These are phyloP conservation scores for Dendrolimus punctatus DNA, from an alignment of 1,140 invertebrate genomes.

Conservation along the genomic window DNA sequence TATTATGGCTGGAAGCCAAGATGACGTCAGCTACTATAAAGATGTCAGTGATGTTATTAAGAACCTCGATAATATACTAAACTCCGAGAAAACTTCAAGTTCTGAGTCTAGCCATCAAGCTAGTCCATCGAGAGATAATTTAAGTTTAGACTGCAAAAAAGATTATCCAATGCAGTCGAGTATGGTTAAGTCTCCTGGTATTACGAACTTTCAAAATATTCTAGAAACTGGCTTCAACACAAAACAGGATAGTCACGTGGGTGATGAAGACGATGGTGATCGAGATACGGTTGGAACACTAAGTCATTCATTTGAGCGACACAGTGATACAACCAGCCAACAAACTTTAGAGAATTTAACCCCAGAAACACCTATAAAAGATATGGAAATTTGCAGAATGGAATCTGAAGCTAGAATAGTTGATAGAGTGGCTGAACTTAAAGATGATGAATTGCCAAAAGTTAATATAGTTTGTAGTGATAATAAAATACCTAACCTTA, in stretches of 20 bases:
- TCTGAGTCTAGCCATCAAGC: constrained; percentile 73
- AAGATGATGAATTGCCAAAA: constrained; percentile 53
- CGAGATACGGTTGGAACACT: constrained; percentile 56
- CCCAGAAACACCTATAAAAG: constrained; percentile 55
- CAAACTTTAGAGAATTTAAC: constrained; percentile 58
- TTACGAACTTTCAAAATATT: constrained; percentile 61
- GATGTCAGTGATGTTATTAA: constrained; percentile 78
- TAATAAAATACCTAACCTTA: constrained; percentile 53
- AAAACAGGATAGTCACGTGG: constrained; percentile 21
- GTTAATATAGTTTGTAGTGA: constrained; percentile 46
- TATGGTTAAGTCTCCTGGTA: constrained; percentile 62
- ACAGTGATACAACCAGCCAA: constrained; percentile 56
- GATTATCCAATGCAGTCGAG: constrained; percentile 56
- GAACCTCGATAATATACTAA: constrained; percentile 77
- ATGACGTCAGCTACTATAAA: constrained; percentile 73
- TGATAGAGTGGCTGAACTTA: constrained; percentile 12
- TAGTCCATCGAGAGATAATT: constrained; percentile 65
- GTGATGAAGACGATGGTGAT: constrained; percentile 48
- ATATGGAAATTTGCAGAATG: constrained; percentile 23
- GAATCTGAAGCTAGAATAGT: constrained; percentile 2
- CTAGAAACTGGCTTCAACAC: constrained; percentile 41
- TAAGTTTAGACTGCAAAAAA: constrained; percentile 60
- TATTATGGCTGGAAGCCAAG: constrained; percentile 67
- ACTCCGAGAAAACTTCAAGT: constrained; percentile 75
- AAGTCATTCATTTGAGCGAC: constrained; percentile 62